Evolutionary conservation across 2,797 vertebrate genomes (phyloP), one percentile per base, ranked within the genome.

Genomic region (Parauchenoglanis punctatus): DNA sequence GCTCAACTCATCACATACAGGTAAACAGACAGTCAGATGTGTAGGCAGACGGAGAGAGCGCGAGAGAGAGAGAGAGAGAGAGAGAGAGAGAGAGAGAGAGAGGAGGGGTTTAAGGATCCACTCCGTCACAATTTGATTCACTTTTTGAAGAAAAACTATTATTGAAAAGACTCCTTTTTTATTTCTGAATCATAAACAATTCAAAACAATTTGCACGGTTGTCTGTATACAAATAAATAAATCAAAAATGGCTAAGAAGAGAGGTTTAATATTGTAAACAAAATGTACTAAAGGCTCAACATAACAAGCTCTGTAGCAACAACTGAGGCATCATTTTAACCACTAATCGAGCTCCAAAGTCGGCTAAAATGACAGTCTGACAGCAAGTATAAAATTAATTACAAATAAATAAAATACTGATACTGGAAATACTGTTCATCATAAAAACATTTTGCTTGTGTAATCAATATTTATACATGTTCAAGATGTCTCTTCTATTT

Each of bases 1-100:
- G 25, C 86, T 93, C 72, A 94, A 93, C 89, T 92, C 94, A 68
- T 92, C 93, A 61, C 91, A 93, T 65, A 86, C 93, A 91, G 93
- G 94, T 95, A 93, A 10, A 61, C 31, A 58, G 44, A 54, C 35
- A 58, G 28, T 59, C 18, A 35, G 31, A 77, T 8, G 8, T 17
- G 18, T 3, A 72, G 18, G 40, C 4, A 68, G 11, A 7, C 0
- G 28, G 63, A 46, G 2, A 44, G 18, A 46, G 0, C 44, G 68
- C 11, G 0, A 44, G 0, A 72, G 68, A 68, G 2, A 35, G 67
- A 67, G 63, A 28, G 0, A 31, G 28, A 31, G 5, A 67, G 63
- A 28, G 5, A 67, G 28, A 67, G 5, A 67, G 65, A 67, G 12
- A 67, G 65, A 35, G 15, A 67, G 65, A 31, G 4, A 31, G n/a